These are phyloP conservation scores for Melipona quadrifasciata DNA, from an alignment of 1,140 invertebrate genomes.

Conservation along the genomic window DNA sequence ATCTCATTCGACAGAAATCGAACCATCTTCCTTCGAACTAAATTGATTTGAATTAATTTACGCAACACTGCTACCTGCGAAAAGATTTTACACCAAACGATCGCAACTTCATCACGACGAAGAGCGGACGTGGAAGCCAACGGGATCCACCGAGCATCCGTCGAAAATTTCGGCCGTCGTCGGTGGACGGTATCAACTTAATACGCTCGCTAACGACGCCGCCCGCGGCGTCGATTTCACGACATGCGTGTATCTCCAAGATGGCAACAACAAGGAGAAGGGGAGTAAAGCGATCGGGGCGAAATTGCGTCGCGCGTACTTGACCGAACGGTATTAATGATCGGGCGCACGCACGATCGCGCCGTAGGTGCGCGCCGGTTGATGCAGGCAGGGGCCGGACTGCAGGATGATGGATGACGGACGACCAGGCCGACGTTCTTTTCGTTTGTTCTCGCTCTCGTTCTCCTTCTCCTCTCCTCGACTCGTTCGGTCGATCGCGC, in stretches of 20 bases:
- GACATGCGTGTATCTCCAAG: background rate
- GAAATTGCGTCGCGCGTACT: constrained; percentile 66
- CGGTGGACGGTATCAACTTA: background rate
- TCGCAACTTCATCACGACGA: too few relatives aligned
- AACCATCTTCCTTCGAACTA: too few relatives aligned
- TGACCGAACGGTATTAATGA: constrained; percentile 70
- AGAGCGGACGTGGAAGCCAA: too few relatives aligned
- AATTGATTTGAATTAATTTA: too few relatives aligned
- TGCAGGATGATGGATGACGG: constrained; percentile 77
- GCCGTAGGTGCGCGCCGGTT: constrained; percentile 68
- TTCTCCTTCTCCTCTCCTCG: constrained; percentile 1
- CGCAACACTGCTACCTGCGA: too few relatives aligned
- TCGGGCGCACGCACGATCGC: constrained; percentile 53
- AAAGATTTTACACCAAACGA: too few relatives aligned
- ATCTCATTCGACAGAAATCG: too few relatives aligned
- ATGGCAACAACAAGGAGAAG: background rate
- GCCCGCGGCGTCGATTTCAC: background rate
- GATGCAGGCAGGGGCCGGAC: constrained; percentile 70
- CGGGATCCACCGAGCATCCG: background rate
- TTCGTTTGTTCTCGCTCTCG: constrained; percentile 38
- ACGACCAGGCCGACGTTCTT: constrained; percentile 69
- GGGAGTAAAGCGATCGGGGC: constrained; percentile 43
- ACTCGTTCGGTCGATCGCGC: constrained; percentile 60
- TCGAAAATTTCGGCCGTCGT: background rate
- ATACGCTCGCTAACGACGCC: background rate